Conservation (phyloP, 2,888 invertebrate species). For the Timema cristinae region DNA sequence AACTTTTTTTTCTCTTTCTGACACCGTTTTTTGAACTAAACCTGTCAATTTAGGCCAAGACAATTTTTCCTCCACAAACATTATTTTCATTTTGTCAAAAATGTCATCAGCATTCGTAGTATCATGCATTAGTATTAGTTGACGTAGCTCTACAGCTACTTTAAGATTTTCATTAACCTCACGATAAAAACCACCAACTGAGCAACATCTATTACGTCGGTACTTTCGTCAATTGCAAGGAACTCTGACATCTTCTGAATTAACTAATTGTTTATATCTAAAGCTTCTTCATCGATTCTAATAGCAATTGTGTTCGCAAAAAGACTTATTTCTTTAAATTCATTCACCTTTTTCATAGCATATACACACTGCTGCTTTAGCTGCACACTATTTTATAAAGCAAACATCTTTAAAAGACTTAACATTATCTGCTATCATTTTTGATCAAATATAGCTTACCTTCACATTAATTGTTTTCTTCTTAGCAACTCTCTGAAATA, state of each 20-base stretch:
- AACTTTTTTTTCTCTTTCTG: neutral
- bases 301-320: neutral
- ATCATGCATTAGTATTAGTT: too few relatives aligned
- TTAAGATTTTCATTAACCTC: too few relatives aligned
- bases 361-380: neutral
- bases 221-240: neutral
- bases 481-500: neutral
- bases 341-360: neutral
- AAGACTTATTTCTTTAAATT: neutral
- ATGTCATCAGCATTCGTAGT: too few relatives aligned
- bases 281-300: neutral
- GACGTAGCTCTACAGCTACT: too few relatives aligned
- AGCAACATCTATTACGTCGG: neutral
- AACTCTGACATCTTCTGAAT: neutral
- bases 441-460: constrained; percentile 2
- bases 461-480: neutral
- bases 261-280: neutral
- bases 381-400: neutral
- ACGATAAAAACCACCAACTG: neutral
- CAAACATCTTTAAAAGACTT: neutral
- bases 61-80: too few relatives aligned
- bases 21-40: neutral
- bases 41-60: neutral
- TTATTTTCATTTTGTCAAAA: too few relatives aligned
- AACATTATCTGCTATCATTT: neutral